phyloP scores from a whole-genome alignment of 2,888 invertebrate genomes.

The Agrotis clavis region DNA sequence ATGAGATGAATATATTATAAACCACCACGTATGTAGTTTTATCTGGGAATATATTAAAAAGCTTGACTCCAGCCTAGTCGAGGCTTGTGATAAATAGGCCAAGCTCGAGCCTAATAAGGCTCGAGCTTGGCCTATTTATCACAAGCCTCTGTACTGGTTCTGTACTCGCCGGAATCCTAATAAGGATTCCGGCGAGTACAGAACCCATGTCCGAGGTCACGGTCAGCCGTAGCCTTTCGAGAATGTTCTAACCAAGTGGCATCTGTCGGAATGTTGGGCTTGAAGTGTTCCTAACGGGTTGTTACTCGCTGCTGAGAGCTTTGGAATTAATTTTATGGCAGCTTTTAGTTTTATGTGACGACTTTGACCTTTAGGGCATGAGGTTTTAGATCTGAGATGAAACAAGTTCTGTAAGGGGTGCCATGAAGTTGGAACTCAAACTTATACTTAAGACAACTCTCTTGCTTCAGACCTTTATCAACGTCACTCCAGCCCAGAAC shows the following conservation, averaged over 20 bases:
- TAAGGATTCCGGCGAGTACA: constrained; percentile 61
- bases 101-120: constrained; percentile 56
- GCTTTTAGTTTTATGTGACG: constrained; percentile 6
- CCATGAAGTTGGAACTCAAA: background rate
- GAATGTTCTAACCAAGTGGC: constrained; percentile 55
- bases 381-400: background rate
- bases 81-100: constrained; percentile 64
- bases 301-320: background rate
- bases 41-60: constrained; percentile 60
- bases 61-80: constrained; percentile 44
- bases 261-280: constrained; percentile 30
- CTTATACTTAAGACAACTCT: background rate
- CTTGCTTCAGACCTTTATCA: background rate
- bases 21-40: constrained; percentile 19
- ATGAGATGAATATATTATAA: constrained; percentile 53
- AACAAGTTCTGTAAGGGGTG: background rate
- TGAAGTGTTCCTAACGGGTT: constrained; percentile 17
- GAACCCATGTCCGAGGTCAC: constrained; percentile 59
- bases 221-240: constrained; percentile 48
- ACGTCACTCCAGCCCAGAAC: background rate
- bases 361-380: background rate
- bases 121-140: too few species aligned
- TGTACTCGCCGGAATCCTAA: too few species aligned
- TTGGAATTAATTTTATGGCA: constrained; percentile 1
- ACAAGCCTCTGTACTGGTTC: too few species aligned